Evolutionary conservation across 2,113 vertebrate species (phyloP).

Genomic region (Ailurus styani): DNA sequence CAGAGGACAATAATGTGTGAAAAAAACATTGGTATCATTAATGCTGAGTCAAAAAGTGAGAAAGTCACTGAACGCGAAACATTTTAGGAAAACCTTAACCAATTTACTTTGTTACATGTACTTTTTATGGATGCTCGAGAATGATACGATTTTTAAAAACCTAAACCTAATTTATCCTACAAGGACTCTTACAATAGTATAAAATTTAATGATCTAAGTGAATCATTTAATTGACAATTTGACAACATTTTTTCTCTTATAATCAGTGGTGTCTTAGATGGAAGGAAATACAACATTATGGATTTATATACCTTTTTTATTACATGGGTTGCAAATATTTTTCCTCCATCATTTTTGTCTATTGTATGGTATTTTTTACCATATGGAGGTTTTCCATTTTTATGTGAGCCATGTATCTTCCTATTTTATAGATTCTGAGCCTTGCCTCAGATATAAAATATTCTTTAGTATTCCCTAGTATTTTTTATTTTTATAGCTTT

Average conservation of each 20-base stretch:
- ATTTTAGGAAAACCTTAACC: background rate
- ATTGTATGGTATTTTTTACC: background rate
- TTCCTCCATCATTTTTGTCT: background rate
- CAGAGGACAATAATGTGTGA: background rate
- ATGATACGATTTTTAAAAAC: background rate
- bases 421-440: background rate
- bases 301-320: background rate
- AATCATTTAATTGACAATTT: background rate
- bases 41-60: background rate
- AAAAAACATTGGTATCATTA: background rate
- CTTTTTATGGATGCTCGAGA: background rate
- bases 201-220: background rate
- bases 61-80: background rate
- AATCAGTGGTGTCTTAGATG: background rate
- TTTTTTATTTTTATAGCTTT: too few species aligned
- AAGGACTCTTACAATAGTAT: background rate
- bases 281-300: background rate
- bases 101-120: background rate
- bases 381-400: background rate
- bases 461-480: too few species aligned
- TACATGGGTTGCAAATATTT: background rate
- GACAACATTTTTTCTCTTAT: background rate
- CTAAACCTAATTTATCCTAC: background rate
- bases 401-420: background rate
- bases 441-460: background rate